Evolutionary conservation across 2,113 vertebrate species (phyloP).

Genomic region (Tetrax tetrax): DNA sequence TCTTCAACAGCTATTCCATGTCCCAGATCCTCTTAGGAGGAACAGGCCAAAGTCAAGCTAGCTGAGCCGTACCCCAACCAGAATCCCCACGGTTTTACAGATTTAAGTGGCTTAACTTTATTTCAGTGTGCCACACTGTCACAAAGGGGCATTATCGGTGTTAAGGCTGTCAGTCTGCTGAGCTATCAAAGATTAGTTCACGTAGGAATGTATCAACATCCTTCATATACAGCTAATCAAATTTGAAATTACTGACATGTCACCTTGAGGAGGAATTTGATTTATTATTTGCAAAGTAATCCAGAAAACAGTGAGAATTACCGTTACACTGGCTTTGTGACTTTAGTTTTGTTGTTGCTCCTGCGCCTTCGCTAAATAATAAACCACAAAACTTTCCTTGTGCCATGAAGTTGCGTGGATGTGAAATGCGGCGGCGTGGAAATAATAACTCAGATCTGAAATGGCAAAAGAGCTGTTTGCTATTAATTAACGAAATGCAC

Average conservation of each 20-base stretch:
- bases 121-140: background rate
- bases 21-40: background rate
- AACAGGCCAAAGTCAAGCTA: constrained; percentile 9
- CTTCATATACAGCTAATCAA: constrained; percentile 71
- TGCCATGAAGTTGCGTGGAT: rapidly evolving
- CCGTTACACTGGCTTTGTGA: background rate
- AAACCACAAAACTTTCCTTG: background rate
- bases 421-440: background rate
- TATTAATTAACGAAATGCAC: background rate
- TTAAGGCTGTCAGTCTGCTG: constrained; percentile 63
- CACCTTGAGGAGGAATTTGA: constrained; percentile 48
- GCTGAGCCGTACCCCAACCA: background rate
- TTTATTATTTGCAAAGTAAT: constrained; percentile 57
- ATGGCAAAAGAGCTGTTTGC: rapidly evolving
- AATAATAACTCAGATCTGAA: background rate
- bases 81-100: background rate
- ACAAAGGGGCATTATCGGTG: constrained; percentile 61
- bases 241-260: constrained; percentile 69
- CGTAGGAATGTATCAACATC: constrained; percentile 60
- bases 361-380: background rate
- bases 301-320: constrained; percentile 14
- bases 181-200: constrained; percentile 43
- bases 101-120: constrained; percentile 10
- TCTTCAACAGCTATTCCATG: background rate
- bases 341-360: background rate